Conservation (phyloP, 1,140 invertebrate genomes). For the Adelges cooleyi region DNA sequence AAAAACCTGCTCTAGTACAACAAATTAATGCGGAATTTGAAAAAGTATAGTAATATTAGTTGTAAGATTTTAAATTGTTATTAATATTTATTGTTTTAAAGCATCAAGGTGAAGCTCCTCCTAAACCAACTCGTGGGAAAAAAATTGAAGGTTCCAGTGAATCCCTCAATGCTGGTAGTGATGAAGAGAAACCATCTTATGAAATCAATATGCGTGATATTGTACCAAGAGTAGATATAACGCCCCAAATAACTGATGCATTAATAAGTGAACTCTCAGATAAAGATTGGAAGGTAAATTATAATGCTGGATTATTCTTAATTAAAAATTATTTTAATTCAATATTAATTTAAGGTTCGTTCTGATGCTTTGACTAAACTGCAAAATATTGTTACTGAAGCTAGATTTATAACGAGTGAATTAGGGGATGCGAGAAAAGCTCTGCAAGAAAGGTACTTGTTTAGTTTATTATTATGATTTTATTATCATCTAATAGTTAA, state of each 20-base stretch:
- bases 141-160: conserved; percentile 37
- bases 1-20: conserved; percentile 72
- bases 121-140: conserved; percentile 54
- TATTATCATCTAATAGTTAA: neutral
- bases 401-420: conserved; percentile 65
- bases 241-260: conserved; percentile 67
- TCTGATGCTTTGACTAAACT: conserved; percentile 74
- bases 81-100: conserved; percentile 18
- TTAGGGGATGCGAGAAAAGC: conserved; percentile 72
- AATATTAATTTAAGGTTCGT: conserved; percentile 46
- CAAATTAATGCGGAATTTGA: conserved; percentile 80
- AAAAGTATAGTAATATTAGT: conserved; percentile 45
- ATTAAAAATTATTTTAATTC: neutral
- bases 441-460: conserved; percentile 43
- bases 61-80: neutral
- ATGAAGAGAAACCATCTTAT: conserved; percentile 42
- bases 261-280: conserved; percentile 72
- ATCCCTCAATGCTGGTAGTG: conserved; percentile 44
- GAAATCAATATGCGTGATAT: conserved; percentile 52
- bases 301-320: neutral
- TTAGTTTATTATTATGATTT: neutral
- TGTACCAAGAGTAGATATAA: conserved; percentile 68
- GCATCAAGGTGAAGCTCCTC: conserved; percentile 49
- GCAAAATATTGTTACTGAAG: conserved; percentile 57
- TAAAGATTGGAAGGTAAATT: conserved; percentile 82